Conservation (phyloP, 2,797 vertebrate species). For the Peromyscus attwateri region DNA sequence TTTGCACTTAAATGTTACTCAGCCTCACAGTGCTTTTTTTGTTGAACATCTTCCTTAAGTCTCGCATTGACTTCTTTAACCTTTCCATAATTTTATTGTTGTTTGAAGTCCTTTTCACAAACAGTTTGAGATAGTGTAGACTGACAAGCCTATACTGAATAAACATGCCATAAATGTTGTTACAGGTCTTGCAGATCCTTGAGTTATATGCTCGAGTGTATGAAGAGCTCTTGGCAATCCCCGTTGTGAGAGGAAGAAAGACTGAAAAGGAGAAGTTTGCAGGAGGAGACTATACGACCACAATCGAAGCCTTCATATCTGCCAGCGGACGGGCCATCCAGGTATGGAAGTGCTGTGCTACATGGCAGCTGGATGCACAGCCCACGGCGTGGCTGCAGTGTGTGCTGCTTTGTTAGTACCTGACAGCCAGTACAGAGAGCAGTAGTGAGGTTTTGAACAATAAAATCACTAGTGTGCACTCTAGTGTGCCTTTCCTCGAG, state of each 20-base stretch:
- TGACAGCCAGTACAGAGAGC: neutral
- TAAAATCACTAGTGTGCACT: neutral
- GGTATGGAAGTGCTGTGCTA: slow-evolving; percentile 85
- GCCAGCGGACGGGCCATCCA: slow-evolving; percentile 98
- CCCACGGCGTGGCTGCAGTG: accelerated
- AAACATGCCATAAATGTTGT: neutral
- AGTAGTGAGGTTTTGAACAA: neutral
- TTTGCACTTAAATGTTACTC: neutral
- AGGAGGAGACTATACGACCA: slow-evolving; percentile 98
- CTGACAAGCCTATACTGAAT: neutral
- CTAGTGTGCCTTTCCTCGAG: neutral
- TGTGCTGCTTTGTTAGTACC: neutral
- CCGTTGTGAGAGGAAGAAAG: slow-evolving; percentile 97
- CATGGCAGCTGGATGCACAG: neutral
- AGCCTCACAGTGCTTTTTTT: neutral
- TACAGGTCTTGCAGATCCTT: slow-evolving; percentile 96
- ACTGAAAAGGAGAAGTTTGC: slow-evolving; percentile 99
- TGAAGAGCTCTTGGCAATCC: slow-evolving; percentile 98
- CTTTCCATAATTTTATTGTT: neutral
- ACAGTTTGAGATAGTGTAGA: neutral
- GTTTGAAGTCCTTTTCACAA: neutral
- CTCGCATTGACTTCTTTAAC: neutral
- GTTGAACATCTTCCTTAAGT: slow-evolving; percentile 3
- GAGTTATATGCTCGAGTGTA: slow-evolving; percentile 96
- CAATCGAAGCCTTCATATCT: slow-evolving; percentile 97